Evolutionary conservation across 2,888 invertebrate species (phyloP).

Genomic region (Drosophila lutescens): DNA sequence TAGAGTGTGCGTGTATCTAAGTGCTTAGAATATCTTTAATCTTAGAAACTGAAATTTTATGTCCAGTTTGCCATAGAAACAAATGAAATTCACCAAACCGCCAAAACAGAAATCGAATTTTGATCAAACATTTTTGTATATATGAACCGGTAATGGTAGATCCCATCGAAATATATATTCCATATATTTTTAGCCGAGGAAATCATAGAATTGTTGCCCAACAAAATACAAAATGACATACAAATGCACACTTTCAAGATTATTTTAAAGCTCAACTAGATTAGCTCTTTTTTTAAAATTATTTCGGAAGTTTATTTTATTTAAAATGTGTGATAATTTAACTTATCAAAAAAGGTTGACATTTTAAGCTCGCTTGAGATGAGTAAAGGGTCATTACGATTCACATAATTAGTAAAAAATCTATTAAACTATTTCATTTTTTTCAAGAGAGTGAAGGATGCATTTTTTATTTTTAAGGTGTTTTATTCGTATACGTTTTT

Average conservation of each 20-base stretch:
- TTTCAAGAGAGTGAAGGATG: neutral
- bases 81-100: constrained; percentile 10
- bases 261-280: neutral
- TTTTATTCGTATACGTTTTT: constrained; percentile 10
- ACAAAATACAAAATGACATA: constrained; percentile 1
- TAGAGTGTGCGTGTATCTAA: neutral
- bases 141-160: constrained; percentile 29
- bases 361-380: no score
- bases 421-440: neutral
- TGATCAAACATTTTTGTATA: constrained; percentile 28
- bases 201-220: constrained; percentile 22
- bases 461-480: constrained; percentile 2
- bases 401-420: neutral
- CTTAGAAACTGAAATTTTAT: constrained; percentile 30
- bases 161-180: constrained; percentile 46
- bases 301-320: neutral
- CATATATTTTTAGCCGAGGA: constrained; percentile 34
- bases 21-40: constrained; percentile 11
- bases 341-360: no score
- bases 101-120: constrained; percentile 30
- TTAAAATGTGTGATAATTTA: neutral
- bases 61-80: constrained; percentile 18
- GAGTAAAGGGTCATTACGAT: neutral
- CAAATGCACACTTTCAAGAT: constrained; percentile 1
- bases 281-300: neutral